phyloP scores from a whole-genome alignment of 2,888 invertebrate genomes.

The Tholera decimalis region DNA sequence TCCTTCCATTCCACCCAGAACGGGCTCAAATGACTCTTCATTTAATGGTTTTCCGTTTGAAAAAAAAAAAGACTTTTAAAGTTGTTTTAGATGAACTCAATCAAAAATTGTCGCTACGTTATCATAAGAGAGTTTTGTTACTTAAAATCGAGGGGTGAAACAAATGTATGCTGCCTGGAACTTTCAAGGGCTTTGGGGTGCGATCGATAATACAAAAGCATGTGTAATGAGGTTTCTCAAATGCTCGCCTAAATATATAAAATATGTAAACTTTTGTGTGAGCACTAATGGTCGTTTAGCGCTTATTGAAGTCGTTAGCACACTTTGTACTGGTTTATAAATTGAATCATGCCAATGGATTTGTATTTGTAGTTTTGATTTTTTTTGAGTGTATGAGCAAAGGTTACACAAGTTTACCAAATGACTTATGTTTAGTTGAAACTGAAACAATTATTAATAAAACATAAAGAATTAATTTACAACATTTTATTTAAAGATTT shows the following conservation, averaged over 20 bases:
- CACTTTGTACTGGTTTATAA: conserved; percentile 13
- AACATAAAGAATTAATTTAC: no score
- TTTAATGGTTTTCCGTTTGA: no score
- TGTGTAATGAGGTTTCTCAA: conserved; percentile 21
- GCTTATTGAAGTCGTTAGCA: conserved; percentile 34
- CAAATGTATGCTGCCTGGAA: not conserved
- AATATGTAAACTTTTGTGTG: not conserved
- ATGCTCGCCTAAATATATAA: not conserved
- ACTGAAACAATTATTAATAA: no score
- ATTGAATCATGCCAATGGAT: conserved; percentile 3
- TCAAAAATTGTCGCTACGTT: no score
- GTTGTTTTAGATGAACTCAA: no score
- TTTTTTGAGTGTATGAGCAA: not conserved
- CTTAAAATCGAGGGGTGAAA: not conserved
- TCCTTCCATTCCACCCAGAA: no score
- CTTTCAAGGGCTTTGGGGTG: not conserved
- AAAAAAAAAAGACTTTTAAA: no score
- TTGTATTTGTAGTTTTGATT: not conserved
- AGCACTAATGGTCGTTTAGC: conserved; percentile 11
- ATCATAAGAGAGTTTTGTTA: not conserved
- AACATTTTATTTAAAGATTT: no score
- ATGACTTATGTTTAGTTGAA: no score
- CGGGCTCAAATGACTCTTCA: no score
- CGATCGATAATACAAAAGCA: not conserved
- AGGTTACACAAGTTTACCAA: not conserved